Conservation (phyloP, 2,888 invertebrate genomes). For the Shargacucullia verbasci region DNA sequence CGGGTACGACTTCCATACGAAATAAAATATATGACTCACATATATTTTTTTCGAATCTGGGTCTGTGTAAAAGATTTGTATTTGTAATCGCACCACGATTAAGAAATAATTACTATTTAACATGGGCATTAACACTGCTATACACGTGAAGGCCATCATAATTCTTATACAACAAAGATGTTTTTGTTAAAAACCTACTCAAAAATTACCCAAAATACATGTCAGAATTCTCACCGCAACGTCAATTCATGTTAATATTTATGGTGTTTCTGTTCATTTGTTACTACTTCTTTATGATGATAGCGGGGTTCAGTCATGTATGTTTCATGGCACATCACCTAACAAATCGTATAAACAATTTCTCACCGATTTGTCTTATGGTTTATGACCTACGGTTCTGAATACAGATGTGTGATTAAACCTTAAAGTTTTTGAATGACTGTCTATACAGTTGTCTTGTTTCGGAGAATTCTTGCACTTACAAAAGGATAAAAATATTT, state of each 20-base stretch:
- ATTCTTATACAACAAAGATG: too few relatives aligned
- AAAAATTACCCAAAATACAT: constrained; percentile 1
- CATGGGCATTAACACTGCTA: too few relatives aligned
- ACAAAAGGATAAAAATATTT: too few relatives aligned
- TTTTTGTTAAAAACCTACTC: too few relatives aligned
- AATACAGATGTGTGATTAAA: constrained; percentile 39
- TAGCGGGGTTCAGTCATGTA: constrained; percentile 33
- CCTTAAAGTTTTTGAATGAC: constrained; percentile 23
- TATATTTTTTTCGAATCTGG: too few relatives aligned
- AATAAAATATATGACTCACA: too few relatives aligned
- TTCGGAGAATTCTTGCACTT: constrained; percentile 15
- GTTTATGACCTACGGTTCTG: constrained; percentile 31
- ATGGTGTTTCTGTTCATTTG: constrained; percentile 12
- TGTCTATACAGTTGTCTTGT: not conserved
- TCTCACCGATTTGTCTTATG: constrained; percentile 44
- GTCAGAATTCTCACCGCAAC: constrained; percentile 2
- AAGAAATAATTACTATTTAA: too few relatives aligned
- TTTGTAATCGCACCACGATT: too few relatives aligned
- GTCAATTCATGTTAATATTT: constrained; percentile 32
- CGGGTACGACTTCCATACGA: too few relatives aligned
- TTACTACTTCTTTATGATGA: constrained; percentile 1
- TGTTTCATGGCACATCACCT: constrained; percentile 38
- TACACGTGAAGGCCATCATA: too few relatives aligned
- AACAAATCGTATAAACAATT: constrained; percentile 43
- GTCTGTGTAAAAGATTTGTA: too few relatives aligned